phyloP scores from a whole-genome alignment of 2,113 vertebrate species.

The Excalfactoria chinensis region DNA sequence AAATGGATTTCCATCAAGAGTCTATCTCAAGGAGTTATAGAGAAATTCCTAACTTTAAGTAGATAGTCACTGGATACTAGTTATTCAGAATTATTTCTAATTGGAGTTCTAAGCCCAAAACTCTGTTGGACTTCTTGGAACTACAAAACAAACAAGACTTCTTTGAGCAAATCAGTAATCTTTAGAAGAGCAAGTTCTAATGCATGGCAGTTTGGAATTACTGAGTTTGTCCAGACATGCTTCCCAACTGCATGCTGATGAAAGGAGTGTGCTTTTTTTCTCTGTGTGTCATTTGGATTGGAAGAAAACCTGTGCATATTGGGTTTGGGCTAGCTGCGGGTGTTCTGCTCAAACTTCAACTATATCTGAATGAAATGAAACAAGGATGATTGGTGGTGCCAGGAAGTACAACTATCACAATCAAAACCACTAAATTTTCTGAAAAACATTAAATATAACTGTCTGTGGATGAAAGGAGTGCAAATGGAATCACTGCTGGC shows the following conservation, averaged over 20 bases:
- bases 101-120: neutral
- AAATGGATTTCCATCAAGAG: neutral
- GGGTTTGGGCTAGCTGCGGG: neutral
- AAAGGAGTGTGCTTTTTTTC: neutral
- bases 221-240: neutral
- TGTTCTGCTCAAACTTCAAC: neutral
- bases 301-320: neutral
- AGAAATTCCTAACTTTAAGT: neutral
- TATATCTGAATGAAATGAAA: neutral
- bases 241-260: accelerated
- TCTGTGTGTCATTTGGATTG: neutral
- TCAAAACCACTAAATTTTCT: neutral
- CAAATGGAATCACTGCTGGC: neutral
- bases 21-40: neutral
- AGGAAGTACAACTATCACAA: neutral
- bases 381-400: neutral
- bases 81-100: neutral
- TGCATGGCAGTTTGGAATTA: neutral
- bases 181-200: neutral
- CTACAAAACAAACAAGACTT: neutral
- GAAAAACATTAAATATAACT: neutral
- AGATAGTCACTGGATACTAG: neutral
- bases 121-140: neutral
- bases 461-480: neutral
- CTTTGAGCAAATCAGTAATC: neutral